Evolutionary conservation across 2,797 vertebrate genomes (phyloP).

Genomic region (Erpetoichthys calabaricus): DNA sequence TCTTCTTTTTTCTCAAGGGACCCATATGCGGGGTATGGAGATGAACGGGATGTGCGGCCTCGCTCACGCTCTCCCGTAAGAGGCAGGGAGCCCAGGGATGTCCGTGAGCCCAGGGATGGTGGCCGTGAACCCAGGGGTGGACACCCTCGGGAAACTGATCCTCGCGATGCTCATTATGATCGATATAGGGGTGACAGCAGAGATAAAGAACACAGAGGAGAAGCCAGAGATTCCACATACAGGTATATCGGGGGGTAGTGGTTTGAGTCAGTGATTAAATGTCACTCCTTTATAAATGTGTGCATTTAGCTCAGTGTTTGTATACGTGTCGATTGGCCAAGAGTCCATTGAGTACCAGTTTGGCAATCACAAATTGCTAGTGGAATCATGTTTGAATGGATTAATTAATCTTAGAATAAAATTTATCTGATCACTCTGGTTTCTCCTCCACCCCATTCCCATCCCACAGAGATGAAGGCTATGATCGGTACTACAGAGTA

Average conservation of each 20-base stretch:
- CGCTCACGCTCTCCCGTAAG: slow-evolving; percentile 47
- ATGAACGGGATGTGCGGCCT: slow-evolving; percentile 46
- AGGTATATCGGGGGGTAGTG: slow-evolving; percentile 35
- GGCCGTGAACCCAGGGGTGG: slow-evolving; percentile 30
- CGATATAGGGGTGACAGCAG: slow-evolving; percentile 28
- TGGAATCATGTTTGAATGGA: too few relatives aligned
- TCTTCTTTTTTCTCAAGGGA: too few relatives aligned
- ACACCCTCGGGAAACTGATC: slow-evolving; percentile 40
- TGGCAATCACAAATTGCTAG: too few relatives aligned
- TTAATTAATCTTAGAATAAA: too few relatives aligned
- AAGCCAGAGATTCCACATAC: slow-evolving; percentile 46
- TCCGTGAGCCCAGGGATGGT: slow-evolving; percentile 38
- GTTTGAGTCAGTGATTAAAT: not conserved
- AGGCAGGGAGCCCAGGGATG: slow-evolving; percentile 54
- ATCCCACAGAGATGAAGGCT: slow-evolving; percentile 60
- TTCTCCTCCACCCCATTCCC: not conserved
- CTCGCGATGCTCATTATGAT: slow-evolving; percentile 12
- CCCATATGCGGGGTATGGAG: slow-evolving; percentile 35
- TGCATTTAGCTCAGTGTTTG: too few relatives aligned
- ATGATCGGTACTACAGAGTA: slow-evolving; percentile 61
- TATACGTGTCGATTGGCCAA: too few relatives aligned
- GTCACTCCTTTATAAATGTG: not conserved
- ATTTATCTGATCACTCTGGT: too few relatives aligned
- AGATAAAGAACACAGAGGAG: slow-evolving; percentile 54
- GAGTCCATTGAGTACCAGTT: too few relatives aligned